Evolutionary conservation across 2,888 invertebrate species (phyloP).

Genomic region (Pantelozetes paolii): DNA sequence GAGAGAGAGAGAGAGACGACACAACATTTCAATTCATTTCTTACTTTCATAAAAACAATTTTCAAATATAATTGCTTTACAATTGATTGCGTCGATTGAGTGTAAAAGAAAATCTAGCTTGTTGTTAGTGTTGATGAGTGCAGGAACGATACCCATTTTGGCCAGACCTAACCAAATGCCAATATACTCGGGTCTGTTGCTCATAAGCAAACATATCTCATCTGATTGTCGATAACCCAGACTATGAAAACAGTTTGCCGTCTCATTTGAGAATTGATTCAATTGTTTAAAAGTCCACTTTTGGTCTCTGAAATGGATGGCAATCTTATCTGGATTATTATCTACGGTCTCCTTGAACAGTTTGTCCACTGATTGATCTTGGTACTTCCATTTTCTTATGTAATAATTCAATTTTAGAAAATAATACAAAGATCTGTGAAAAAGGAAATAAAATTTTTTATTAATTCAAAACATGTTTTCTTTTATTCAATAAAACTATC

Average conservation of each 20-base stretch:
- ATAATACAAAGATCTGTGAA: not conserved
- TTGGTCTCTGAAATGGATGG: conserved; percentile 64
- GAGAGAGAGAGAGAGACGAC: too few species aligned
- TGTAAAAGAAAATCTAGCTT: conserved; percentile 75
- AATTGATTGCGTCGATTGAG: conserved; percentile 76
- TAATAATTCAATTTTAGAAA: not conserved
- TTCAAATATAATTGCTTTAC: conserved; percentile 70
- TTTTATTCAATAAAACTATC: not conserved
- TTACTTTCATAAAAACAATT: conserved; percentile 9
- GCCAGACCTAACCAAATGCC: conserved; percentile 87
- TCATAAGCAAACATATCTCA: conserved; percentile 79
- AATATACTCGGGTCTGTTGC: conserved; percentile 86
- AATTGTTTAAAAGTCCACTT: conserved; percentile 77
- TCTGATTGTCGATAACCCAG: conserved; percentile 80
- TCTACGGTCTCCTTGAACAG: conserved; percentile 6
- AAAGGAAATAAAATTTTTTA: too few species aligned
- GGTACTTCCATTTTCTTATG: not conserved
- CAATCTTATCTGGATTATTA: conserved; percentile 42
- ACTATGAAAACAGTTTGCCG: conserved; percentile 70
- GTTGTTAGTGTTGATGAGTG: conserved; percentile 90
- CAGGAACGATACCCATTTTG: conserved; percentile 70
- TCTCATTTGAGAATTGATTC: conserved; percentile 76
- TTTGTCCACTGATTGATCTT: conserved; percentile 36
- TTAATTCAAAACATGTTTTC: too few species aligned
- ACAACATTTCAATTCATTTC: not conserved